Percentiles rank a stretch among this genome's conserved stretches.
Evolutionary conservation across 2,797 vertebrate genomes (phyloP).

Genomic region (Gallirallus australis): DNA sequence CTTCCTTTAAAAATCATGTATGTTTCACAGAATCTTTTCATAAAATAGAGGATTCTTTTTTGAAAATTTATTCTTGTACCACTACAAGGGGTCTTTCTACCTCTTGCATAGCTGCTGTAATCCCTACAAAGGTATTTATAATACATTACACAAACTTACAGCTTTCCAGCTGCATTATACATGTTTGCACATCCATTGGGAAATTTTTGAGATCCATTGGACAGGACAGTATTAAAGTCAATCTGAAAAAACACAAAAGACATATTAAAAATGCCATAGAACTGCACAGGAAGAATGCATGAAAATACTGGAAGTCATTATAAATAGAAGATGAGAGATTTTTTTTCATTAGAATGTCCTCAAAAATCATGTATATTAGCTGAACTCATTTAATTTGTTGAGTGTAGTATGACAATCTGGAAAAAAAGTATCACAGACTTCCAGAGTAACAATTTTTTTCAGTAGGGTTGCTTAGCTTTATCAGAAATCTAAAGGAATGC

Average conservation of each 20-base stretch:
- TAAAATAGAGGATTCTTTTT: neutral
- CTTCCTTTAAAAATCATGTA: neutral
- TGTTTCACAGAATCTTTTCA: neutral
- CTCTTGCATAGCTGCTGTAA: neutral
- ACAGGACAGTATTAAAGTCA: conserved; percentile 95
- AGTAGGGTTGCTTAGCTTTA: neutral
- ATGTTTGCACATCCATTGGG: conserved; percentile 98
- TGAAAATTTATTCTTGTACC: neutral
- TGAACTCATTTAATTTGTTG: neutral
- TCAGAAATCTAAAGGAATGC: neutral
- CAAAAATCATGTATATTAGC: neutral
- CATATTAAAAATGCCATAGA: neutral
- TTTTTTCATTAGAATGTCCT: neutral
- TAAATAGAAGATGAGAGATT: neutral
- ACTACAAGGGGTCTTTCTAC: neutral
- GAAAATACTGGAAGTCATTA: neutral
- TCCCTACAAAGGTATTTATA: neutral
- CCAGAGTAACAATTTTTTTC: neutral
- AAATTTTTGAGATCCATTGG: conserved; percentile 99
- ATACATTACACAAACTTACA: conserved; percentile 85
- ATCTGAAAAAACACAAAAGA: conserved; percentile 80
- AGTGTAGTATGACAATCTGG: neutral
- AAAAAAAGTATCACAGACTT: neutral
- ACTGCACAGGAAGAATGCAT: neutral
- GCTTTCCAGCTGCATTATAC: conserved; percentile 98